Base-by-base conservation (phyloP, 2,113 vertebrate species). In the Nestor notabilis region DNA sequence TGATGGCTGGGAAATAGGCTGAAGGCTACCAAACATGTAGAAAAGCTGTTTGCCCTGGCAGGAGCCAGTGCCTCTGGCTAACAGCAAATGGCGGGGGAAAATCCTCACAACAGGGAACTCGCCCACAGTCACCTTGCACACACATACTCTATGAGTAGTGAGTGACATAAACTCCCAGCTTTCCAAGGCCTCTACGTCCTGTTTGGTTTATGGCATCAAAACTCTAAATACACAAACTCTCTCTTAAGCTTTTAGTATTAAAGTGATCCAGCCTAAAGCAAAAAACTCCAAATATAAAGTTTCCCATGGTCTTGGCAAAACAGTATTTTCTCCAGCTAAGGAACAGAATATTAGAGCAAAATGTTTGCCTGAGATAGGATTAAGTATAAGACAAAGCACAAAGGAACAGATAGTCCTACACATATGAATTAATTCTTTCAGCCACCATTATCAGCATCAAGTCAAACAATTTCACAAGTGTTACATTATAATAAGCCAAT, bases 71-170 rank as follows among this genome's bases (percentile, higher is more conserved):
- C 19, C n/a, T 76, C 75, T 46, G 56, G 72, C 39, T 72, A 43
- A 64, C 33, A 69, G 13, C 44, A 87, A 81, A 76, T 2, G 17
- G 28, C n/a, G 25, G 13, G 46, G 44, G 15, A 60, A 89, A 87
- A 27, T 14, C 37, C 41, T 69, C 11, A 18, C 1, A 4, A 43
- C 33, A 60, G 21, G 53, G 37, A 91, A 37, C 18, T 13, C 13
- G 20, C 31, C 4, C 46, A 33, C 1, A 4, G 44, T 8, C 61
- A 78, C 41, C 43, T 7, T 5, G 37, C 19, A 31, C 11, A 25
- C 27, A 27, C 3, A 13, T 7, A 1, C 13, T 25, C 39, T 50
- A 20, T 0, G 0, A 60, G 21, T 0, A 43, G 35, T 3, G 29
- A 35, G 41, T 35, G 33, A 47, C 3, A 46, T 2, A 2, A 83